Evolutionary conservation across 2,888 invertebrate genomes (phyloP).

Genomic region (Pherbina coryleti): DNA sequence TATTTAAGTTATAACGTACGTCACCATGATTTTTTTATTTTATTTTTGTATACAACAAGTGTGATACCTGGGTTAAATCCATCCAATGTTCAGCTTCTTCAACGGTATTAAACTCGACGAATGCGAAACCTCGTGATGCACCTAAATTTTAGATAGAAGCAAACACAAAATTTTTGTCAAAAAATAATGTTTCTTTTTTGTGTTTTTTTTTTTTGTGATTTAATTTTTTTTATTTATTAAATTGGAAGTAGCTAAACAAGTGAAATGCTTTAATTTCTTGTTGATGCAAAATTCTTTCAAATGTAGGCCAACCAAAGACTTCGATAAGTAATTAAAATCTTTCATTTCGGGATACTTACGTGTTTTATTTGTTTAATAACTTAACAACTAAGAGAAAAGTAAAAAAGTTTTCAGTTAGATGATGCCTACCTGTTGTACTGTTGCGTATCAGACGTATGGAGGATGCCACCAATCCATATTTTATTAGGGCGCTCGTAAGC

Average conservation of each 20-base stretch:
- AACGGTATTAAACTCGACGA: conserved; percentile 92
- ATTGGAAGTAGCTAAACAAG: conserved; percentile 7
- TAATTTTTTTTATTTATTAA: too few relatives aligned
- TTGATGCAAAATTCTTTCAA: conserved; percentile 40
- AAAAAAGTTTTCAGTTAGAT: neutral
- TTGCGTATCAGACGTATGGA: conserved; percentile 87
- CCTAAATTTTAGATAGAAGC: conserved; percentile 83
- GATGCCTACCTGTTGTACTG: conserved; percentile 82
- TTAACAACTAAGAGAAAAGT: neutral
- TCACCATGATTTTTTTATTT: neutral
- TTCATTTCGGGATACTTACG: conserved; percentile 37
- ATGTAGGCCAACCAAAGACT: conserved; percentile 17
- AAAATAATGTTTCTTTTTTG: conserved; percentile 62
- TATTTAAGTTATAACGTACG: neutral
- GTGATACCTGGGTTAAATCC: conserved; percentile 82
- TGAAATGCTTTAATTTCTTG: conserved; percentile 16
- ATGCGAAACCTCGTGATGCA: conserved; percentile 89
- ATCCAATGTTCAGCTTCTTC: conserved; percentile 92
- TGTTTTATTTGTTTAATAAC: neutral
- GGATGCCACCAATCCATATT: conserved; percentile 80
- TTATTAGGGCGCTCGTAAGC: conserved; percentile 83
- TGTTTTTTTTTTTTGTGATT: too few relatives aligned
- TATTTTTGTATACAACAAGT: conserved; percentile 31
- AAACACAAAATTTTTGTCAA: conserved; percentile 73
- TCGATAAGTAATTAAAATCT: neutral